Evolutionary conservation across 2,888 invertebrate species (phyloP).

Genomic region (Caenorhabditis virilis): DNA sequence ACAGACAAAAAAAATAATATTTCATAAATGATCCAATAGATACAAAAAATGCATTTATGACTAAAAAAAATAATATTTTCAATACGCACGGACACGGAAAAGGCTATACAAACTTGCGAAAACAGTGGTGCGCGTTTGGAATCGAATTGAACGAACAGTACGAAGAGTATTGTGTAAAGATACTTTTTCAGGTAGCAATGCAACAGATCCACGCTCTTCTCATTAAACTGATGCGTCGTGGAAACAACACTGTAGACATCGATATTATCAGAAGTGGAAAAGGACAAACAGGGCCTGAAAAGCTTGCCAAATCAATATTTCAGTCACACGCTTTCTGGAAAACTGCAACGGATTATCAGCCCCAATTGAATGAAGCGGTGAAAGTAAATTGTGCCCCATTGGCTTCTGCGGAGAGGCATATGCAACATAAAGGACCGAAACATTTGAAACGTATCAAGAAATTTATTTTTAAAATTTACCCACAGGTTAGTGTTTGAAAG

Average conservation of each 20-base stretch:
- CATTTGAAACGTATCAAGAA: slow-evolving; percentile 16
- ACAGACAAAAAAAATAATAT: too few species aligned
- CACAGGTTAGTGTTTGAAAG: too few species aligned
- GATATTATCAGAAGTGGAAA: slow-evolving; percentile 15
- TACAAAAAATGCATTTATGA: too few species aligned
- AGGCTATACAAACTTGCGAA: slow-evolving; percentile 16
- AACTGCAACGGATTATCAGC: slow-evolving; percentile 19
- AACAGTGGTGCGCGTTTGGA: too few species aligned
- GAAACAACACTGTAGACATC: slow-evolving; percentile 13
- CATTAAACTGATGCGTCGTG: slow-evolving; percentile 14
- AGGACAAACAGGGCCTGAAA: slow-evolving; percentile 14
- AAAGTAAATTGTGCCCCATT: slow-evolving; percentile 10
- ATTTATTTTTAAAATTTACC: slow-evolving; percentile 11
- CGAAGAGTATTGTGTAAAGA: too few species aligned
- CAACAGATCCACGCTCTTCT: slow-evolving; percentile 11
- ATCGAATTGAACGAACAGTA: too few species aligned
- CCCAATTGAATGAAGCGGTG: slow-evolving; percentile 16
- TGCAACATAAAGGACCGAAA: slow-evolving; percentile 14
- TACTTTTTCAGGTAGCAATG: slow-evolving; percentile 11
- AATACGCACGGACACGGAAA: slow-evolving; percentile 8
- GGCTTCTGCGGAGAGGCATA: slow-evolving; percentile 10
- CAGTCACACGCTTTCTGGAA: slow-evolving; percentile 21
- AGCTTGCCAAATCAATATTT: slow-evolving; percentile 10
- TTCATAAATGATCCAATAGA: too few species aligned
- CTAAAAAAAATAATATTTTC: slow-evolving; percentile 3